Base-by-base conservation (phyloP, 2,113 vertebrate genomes). In the Leucoraja erinaceus region DNA sequence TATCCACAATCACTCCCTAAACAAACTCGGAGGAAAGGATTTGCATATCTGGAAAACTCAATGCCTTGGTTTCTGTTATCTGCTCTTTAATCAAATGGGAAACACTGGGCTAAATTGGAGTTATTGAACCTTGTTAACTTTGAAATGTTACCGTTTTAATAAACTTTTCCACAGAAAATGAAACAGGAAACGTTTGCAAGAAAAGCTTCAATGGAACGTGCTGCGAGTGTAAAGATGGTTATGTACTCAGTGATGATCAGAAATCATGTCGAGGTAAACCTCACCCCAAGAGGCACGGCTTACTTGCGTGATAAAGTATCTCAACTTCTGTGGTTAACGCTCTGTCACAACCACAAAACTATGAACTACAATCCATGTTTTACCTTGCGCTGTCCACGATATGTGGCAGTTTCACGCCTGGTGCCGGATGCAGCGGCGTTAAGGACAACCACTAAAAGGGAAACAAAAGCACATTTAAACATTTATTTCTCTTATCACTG, bases 211-310 rank as follows among this genome's bases (percentile, higher is more conserved):
- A 94, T 63, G 91, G 90, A 2, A 95, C 94, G 0, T 28, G 66
- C 6, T 98, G 98, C 93, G 95, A 91, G 74, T 99, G 98, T 94
- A 94, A 94, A 0, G 94, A 95, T 47, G 98, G 98, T 2, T 99
- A 97, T 94, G 91, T 94, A 38, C 95, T 97, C 93, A 98, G 96
- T 94, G 94, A 93, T 94, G 95, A 97, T 78, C 96, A 96, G 31
- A 96, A 95, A 93, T 94, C 95, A 84, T 99, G 98, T 95, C 97
- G 98, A 98, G 98, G 98, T 99, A 96, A 94, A 47, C 10, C 14
- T 61, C 6, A 22, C 20, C 22, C 16, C 18, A 47, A 28, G 6
- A 76, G 38, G n/a, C 33, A 78, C 16, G n/a, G 8, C 11, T 33
- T n/a, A 77, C 9, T 33, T 77, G 31, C 9, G 5, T 47, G 38